Conservation (phyloP, 2,797 vertebrate species). For the Harpagifer antarcticus region DNA sequence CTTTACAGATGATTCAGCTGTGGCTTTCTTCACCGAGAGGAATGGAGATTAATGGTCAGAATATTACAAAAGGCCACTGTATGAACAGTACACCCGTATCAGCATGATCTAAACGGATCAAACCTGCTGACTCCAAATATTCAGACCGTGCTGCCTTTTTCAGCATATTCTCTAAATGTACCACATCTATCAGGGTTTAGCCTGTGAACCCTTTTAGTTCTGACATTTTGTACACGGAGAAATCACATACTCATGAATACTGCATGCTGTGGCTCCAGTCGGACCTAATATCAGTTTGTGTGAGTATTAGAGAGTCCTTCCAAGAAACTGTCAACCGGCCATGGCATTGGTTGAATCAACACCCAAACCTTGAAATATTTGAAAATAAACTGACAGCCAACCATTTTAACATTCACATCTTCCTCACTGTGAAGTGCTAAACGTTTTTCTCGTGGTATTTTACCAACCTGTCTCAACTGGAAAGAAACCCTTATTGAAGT, state of each 20-base stretch:
- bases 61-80: slow-evolving; percentile 27
- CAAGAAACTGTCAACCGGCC: neutral
- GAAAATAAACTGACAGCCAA: too few species aligned
- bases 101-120: slow-evolving; percentile 32
- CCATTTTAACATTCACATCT: too few species aligned
- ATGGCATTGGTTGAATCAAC: neutral
- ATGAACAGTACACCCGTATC: slow-evolving; percentile 8
- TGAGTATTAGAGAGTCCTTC: neutral
- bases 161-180: slow-evolving; percentile 15
- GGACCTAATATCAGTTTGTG: neutral
- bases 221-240: neutral
- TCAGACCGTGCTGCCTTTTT: neutral
- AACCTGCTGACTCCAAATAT: slow-evolving; percentile 34
- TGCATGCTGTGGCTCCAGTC: neutral
- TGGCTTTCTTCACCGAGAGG: slow-evolving; percentile 31
- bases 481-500: slow-evolving; percentile 38
- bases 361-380: neutral
- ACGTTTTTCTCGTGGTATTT: slow-evolving; percentile 2
- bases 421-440: slow-evolving; percentile 17
- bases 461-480: slow-evolving; percentile 28
- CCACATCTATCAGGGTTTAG: slow-evolving; percentile 1
- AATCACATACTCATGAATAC: neutral
- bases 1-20: slow-evolving; percentile 50
- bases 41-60: slow-evolving; percentile 43
- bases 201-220: slow-evolving; percentile 5